Conservation (phyloP, 92 coral and sea anemone genomes). For the Epizoanthus ramosus region DNA sequence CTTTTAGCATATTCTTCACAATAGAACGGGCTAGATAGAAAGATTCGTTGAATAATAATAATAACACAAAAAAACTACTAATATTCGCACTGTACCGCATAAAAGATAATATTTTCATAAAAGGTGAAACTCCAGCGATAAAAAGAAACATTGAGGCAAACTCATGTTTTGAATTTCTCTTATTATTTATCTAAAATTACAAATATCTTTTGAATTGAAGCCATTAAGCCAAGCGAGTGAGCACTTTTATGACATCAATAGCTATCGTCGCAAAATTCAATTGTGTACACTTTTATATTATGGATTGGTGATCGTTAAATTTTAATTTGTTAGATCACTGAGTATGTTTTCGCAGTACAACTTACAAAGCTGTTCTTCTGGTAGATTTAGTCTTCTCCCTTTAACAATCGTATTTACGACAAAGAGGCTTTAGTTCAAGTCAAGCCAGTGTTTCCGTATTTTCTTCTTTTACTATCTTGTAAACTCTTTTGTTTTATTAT, state of each 20-base stretch:
- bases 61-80: neutral
- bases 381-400: neutral
- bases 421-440: neutral
- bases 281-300: constrained; percentile 21
- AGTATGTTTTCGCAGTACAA: constrained; percentile 11
- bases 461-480: neutral
- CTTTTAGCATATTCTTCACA: neutral
- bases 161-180: neutral
- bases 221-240: constrained; percentile 20
- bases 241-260: constrained; percentile 28
- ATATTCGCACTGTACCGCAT: neutral
- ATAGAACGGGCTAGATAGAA: neutral
- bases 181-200: constrained; percentile 3
- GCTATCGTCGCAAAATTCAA: constrained; percentile 19
- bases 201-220: constrained; percentile 21
- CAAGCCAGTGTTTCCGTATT: neutral
- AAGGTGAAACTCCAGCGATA: neutral
- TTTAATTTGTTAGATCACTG: constrained; percentile 38
- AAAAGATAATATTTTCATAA: neutral
- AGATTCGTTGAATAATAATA: too few species aligned
- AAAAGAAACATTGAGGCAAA: neutral
- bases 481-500: neutral
- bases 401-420: neutral
- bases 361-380: neutral
- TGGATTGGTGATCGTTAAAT: constrained; percentile 35